These are phyloP conservation scores for Ooceraea biroi DNA, from an alignment of 1,140 invertebrate species.

Conservation along the genomic window DNA sequence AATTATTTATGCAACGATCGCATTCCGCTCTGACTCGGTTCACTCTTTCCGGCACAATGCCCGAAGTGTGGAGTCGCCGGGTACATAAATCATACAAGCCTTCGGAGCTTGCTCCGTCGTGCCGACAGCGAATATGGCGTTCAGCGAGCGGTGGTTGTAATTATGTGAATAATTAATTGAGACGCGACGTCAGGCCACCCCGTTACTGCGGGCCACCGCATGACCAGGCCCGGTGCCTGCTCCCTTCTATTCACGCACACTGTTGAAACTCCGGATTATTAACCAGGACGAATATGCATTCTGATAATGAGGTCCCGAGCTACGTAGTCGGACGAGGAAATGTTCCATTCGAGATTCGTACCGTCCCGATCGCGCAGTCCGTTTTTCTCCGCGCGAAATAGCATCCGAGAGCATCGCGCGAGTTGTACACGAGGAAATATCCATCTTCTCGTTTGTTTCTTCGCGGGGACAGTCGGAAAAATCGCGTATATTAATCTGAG, in stretches of 20 bases:
- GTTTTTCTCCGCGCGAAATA: neutral
- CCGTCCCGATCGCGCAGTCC: neutral
- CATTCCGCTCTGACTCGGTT: slow-evolving; percentile 20
- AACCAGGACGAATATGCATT: slow-evolving; percentile 1
- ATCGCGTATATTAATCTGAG: slow-evolving; percentile 44
- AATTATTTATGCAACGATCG: neutral
- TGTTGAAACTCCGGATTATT: slow-evolving; percentile 16
- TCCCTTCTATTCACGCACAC: slow-evolving; percentile 64
- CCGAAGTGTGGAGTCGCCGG: no score
- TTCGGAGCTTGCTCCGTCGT: neutral
- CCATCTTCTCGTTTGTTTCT: slow-evolving; percentile 24
- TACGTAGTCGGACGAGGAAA: slow-evolving; percentile 1
- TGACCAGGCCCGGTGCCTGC: slow-evolving; percentile 81
- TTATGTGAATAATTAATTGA: slow-evolving; percentile 82
- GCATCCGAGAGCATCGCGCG: neutral
- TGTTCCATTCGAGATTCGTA: neutral
- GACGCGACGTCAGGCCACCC: slow-evolving; percentile 85
- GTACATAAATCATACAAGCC: neutral
- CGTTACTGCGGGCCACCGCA: slow-evolving; percentile 85
- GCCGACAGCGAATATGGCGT: slow-evolving; percentile 63
- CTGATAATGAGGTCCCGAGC: slow-evolving; percentile 29
- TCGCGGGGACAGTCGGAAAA: slow-evolving; percentile 29
- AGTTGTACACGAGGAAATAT: slow-evolving; percentile 16
- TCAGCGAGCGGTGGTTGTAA: slow-evolving; percentile 75
- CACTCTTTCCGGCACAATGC: neutral